Evolutionary conservation across 2,797 vertebrate species (phyloP), one percentile per base, ranked within the genome.

Genomic region (Smutsia gigantea): DNA sequence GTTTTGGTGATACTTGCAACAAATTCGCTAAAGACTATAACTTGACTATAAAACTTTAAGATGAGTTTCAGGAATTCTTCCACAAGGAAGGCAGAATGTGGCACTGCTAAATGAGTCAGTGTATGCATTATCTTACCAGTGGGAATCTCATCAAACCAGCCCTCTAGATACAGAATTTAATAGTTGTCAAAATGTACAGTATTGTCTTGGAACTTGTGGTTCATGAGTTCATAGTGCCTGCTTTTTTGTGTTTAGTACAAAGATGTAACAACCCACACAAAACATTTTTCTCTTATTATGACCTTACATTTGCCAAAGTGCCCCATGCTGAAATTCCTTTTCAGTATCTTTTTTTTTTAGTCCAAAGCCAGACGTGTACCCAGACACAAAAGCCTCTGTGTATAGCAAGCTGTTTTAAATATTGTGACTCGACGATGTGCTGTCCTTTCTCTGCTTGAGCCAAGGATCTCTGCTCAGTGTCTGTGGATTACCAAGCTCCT

Each of bases 231-330:
- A 97, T 97, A 98, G 96, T 95, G 93, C 95, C 5, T 98, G 96
- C 90, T 98, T 98, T 98, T 98, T 98, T 97, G 94, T 96, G 37
- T 97, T 95, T 95, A 96, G 90, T 98, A 98, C 97, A 98, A 98
- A 98, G 98, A 98, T 99, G 98, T 99, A 99, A 98, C 97, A 98
- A 99, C 98, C 98, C 98, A 99, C 99, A 99, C 99, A 99, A 99
- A 99, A 99, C 98, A 98, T 98, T 98, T 98, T 98, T 98, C 97
- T 97, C 98, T 98, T 98, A 97, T 97, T 98, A 98, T 99, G 99
- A 99, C 99, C 99, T 99, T 99, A 99, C 98, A 98, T 99, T 99
- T 99, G 99, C 99, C 98, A 98, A 99, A 99, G 98, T 99, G 98
- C 98, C 99, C 98, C 99, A 98, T 98, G 99, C 99, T 99, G 99